Conservation (phyloP, 92 coral and sea anemone genomes). For the Bergia puertoricense region DNA sequence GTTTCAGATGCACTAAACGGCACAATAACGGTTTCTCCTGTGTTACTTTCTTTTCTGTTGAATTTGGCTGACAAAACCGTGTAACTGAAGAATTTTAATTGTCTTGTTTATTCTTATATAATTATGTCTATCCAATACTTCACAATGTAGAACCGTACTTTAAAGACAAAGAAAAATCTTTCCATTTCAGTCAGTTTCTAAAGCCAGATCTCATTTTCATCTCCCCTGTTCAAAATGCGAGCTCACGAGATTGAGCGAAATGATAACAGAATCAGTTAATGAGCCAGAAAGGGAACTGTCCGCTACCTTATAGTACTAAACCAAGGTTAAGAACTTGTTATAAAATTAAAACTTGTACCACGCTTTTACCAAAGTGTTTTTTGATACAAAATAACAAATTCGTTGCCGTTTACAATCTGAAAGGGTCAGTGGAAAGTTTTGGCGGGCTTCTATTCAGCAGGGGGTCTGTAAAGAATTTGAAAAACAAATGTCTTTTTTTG, state of each 20-base stretch:
- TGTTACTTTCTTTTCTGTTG: too few species aligned
- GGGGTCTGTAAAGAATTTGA: background rate
- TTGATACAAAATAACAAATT: background rate
- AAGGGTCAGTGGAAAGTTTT: background rate
- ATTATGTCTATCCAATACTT: too few species aligned
- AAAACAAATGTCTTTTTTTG: background rate
- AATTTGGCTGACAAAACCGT: too few species aligned
- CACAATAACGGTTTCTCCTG: too few species aligned
- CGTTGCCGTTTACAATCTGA: background rate
- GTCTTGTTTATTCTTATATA: too few species aligned
- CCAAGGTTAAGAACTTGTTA: background rate
- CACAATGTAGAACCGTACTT: too few species aligned
- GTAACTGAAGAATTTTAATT: too few species aligned
- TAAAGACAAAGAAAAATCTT: too few species aligned
- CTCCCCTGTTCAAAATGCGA: background rate
- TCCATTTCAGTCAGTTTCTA: too few species aligned
- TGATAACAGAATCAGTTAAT: background rate
- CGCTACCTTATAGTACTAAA: background rate
- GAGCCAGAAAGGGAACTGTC: background rate
- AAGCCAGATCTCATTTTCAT: too few species aligned
- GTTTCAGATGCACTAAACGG: too few species aligned
- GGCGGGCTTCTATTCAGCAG: slow-evolving; percentile 8
- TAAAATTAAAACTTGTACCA: background rate
- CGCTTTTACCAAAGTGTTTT: background rate
- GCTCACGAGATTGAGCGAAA: background rate